phyloP scores from a whole-genome alignment of 2,888 invertebrate species.

The Mayetiola destructor region DNA sequence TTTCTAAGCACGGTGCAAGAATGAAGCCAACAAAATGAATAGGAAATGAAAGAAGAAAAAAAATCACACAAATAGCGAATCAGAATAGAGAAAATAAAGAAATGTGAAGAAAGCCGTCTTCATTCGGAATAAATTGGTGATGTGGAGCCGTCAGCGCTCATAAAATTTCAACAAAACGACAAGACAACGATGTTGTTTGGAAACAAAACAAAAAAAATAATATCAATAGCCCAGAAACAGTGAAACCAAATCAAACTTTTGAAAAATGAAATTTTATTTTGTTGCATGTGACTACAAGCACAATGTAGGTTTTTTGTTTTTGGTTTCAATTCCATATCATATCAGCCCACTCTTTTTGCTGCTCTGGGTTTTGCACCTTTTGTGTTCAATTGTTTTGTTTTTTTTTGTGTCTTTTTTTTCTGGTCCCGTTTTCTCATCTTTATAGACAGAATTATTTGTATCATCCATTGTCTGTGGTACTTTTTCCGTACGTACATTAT shows the following conservation, averaged over 20 bases:
- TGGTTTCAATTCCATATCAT: background rate
- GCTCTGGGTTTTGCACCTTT: too few relatives aligned
- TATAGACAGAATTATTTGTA: too few relatives aligned
- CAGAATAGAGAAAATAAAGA: too few relatives aligned
- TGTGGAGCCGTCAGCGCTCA: too few relatives aligned
- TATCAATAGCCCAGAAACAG: background rate
- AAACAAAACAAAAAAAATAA: background rate
- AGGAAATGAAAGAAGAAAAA: too few relatives aligned
- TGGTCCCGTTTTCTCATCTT: background rate
- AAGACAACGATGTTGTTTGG: too few relatives aligned
- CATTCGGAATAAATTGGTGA: too few relatives aligned
- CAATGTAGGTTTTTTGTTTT: background rate
- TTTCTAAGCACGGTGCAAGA: too few relatives aligned
- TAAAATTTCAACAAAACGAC: too few relatives aligned
- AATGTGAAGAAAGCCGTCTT: too few relatives aligned
- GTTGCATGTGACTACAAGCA: background rate
- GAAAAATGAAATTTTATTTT: conserved; percentile 9
- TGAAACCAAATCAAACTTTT: conserved; percentile 7
- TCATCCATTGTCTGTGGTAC: background rate
- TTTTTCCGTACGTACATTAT: background rate
- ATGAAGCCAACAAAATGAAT: too few relatives aligned
- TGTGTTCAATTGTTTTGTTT: background rate
- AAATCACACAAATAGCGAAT: too few relatives aligned
- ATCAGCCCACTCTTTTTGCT: background rate
- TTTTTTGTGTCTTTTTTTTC: background rate